These are phyloP conservation scores for Andrena flavipes DNA, from an alignment of 2,888 invertebrate species.

Conservation along the genomic window DNA sequence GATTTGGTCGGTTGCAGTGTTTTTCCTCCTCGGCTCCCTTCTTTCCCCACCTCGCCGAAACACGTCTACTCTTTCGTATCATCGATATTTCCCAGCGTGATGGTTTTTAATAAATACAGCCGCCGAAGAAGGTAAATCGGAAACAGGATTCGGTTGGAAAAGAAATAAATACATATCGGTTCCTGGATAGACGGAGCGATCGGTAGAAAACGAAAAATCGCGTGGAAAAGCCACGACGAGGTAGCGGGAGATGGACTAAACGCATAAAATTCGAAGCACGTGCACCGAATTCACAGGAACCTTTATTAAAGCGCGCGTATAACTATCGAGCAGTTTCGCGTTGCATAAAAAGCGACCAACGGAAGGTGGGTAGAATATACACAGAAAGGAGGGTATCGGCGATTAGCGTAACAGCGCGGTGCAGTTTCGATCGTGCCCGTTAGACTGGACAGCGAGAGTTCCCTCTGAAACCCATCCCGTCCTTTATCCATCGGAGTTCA, in stretches of 20 bases:
- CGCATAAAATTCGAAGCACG: constrained; percentile 39
- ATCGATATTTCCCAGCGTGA: constrained; percentile 33
- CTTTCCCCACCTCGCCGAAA: not conserved
- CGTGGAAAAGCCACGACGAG: constrained; percentile 23
- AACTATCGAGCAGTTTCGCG: constrained; percentile 8
- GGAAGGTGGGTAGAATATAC: constrained; percentile 7
- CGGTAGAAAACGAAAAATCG: constrained; percentile 24
- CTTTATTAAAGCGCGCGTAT: constrained; percentile 44
- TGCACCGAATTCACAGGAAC: constrained; percentile 42
- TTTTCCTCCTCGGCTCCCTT: not conserved
- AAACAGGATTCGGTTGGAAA: constrained; percentile 25
- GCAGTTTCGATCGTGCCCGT: constrained; percentile 29
- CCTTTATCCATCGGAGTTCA: constrained; percentile 33
- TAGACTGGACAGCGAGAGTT: constrained; percentile 21
- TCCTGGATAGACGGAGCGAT: constrained; percentile 27
- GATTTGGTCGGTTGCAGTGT: constrained; percentile 19
- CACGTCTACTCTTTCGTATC: not conserved
- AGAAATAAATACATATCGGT: constrained; percentile 41
- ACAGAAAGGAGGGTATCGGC: constrained; percentile 38
- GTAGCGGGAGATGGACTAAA: constrained; percentile 24
- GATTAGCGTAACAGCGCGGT: constrained; percentile 48
- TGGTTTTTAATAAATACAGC: constrained; percentile 40
- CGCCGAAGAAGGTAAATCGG: constrained; percentile 36
- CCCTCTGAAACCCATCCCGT: constrained; percentile 9
- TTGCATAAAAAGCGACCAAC: not conserved